A percentile compares a stretch with the other conserved stretches of the same genome.
Evolutionary conservation across 64 coral and sea anemone species (phyloP).

Genomic region (Stylophora pistillata): DNA sequence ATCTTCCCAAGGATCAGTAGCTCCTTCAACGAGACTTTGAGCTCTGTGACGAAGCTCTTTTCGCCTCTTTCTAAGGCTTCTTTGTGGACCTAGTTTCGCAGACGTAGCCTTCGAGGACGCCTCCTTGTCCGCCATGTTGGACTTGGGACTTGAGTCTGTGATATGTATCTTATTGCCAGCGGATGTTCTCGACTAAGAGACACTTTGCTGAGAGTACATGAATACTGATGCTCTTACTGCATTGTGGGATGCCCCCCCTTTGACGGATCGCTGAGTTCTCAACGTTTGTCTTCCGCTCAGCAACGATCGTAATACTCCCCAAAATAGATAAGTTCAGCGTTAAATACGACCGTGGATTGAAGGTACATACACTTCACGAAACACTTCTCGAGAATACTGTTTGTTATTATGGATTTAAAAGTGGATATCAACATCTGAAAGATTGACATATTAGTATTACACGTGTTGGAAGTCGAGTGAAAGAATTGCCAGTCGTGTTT

Average conservation of each 20-base stretch:
- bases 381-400: background rate
- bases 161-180: background rate
- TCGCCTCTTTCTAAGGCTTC: conserved; percentile 43
- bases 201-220: background rate
- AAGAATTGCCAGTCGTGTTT: background rate
- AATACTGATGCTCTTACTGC: background rate
- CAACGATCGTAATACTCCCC: conserved; percentile 8
- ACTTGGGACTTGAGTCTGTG: background rate
- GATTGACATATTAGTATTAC: background rate
- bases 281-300: background rate
- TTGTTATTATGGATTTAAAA: background rate
- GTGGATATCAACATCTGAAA: background rate
- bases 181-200: background rate
- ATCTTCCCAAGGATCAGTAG: conserved; percentile 59
- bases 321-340: background rate
- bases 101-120: background rate
- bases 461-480: background rate
- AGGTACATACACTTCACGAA: background rate
- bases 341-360: background rate
- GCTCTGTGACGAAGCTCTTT: conserved; percentile 85
- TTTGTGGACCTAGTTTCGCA: background rate
- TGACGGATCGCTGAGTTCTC: conserved; percentile 26
- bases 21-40: conserved; percentile 85
- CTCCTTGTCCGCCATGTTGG: conserved; percentile 64
- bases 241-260: conserved; percentile 6